phyloP scores from a whole-genome alignment of 2,797 vertebrate species.

The Tiaroga cobitis region DNA sequence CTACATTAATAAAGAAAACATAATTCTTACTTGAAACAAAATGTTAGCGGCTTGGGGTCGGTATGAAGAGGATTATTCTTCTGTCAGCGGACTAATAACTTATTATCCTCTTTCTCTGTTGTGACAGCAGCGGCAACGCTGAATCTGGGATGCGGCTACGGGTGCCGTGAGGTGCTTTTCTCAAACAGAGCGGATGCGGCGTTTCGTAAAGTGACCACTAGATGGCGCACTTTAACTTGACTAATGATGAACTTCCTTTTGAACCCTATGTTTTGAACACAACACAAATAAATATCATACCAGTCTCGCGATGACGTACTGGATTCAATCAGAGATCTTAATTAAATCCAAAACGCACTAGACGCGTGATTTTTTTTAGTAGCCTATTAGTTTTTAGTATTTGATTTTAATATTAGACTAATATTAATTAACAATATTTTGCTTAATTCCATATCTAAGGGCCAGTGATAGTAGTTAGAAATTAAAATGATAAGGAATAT shows the following conservation, averaged over 20 bases:
- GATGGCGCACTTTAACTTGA: neutral
- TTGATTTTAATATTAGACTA: neutral
- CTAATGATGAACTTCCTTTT: neutral
- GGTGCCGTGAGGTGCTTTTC: conserved; percentile 22
- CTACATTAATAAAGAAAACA: neutral
- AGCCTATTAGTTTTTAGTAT: no score
- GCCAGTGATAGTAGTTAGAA: neutral
- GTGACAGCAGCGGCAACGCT: conserved; percentile 41
- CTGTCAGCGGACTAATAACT: conserved; percentile 16
- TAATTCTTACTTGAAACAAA: conserved; percentile 27
- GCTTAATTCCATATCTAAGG: neutral
- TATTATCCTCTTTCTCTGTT: conserved; percentile 47
- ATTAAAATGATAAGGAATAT: neutral
- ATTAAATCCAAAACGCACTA: neutral
- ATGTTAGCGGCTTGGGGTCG: neutral
- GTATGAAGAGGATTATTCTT: conserved; percentile 24
- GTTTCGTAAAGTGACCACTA: conserved; percentile 14
- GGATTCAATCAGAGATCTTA: neutral
- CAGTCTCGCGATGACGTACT: neutral
- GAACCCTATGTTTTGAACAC: neutral
- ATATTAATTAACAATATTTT: neutral
- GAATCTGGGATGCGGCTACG: conserved; percentile 47
- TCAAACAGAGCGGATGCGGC: conserved; percentile 1
- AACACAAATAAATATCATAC: neutral
- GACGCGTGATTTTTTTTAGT: no score